Base-by-base conservation (phyloP, 2,888 invertebrate genomes). In the Andrena bicolor region DNA sequence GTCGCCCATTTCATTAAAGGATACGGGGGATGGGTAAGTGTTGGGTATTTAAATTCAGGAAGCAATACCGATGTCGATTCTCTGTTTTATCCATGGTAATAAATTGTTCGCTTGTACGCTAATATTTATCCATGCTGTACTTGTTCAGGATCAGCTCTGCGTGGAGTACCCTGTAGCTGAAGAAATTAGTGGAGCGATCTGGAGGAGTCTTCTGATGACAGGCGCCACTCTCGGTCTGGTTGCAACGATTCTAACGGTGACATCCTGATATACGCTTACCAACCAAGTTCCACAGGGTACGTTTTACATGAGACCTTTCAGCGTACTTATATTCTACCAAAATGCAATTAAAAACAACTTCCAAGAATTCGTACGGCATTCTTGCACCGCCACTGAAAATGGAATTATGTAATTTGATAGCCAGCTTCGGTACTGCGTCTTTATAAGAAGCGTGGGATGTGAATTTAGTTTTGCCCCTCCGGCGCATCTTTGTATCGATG, bases 21-120 rank as follows among this genome's bases (percentile, higher is more conserved):
- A 73, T 93, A 93, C 16, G 94, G 94, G 60, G 94, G 94, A 88
- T 95, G 94, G 94, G 94, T 94, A 86, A 51, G 77, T 61, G 2
- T 2, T 13, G 0, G 41, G 16, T 41, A 16, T 16, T 16, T 0
- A 5, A 41, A 16, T 41, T 41, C 41, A 1, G 16, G 5, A 16
- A 4, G 41, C 1, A 41, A 41, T 4, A 13, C 13, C 4, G 4
- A 13, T 13, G 13, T 7, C 2, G 51, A 20, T 53, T 53, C 8
- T 53, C 8, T 0, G 3, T 20, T 53, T 53, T n/a, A 30, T 13
- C 10, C 13, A 20, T 48, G 26, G 3, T 13, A 49, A 26, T 10
- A 4, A 41, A 41, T 16, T 16, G 4, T 16, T 16, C 16, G 3
- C 51, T 13, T 0, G 13, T 73, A 53, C 13, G 0, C 56, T 16